These are phyloP conservation scores for Copsychus sechellarum DNA, from an alignment of 2,113 vertebrate genomes.

Conservation along the genomic window DNA sequence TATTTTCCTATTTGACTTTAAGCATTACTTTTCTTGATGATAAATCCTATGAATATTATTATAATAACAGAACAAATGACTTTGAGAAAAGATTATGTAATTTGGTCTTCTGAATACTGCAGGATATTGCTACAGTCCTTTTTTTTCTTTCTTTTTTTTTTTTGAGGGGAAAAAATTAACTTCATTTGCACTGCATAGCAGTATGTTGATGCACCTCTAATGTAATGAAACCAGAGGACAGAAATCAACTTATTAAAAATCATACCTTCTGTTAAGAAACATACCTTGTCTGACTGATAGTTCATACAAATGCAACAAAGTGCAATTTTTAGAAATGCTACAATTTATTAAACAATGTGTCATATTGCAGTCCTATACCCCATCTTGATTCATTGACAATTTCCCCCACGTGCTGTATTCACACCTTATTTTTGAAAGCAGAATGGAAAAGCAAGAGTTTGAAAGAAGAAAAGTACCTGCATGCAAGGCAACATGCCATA, in stretches of 20 bases:
- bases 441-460: neutral
- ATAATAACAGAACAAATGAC: neutral
- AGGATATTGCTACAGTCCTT: neutral
- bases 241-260: neutral
- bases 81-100: neutral
- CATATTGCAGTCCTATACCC: neutral
- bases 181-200: neutral
- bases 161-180: neutral
- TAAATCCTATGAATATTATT: neutral
- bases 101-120: neutral
- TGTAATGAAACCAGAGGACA: neutral
- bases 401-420: neutral
- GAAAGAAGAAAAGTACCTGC: neutral
- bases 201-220: neutral
- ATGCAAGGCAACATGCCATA: rapidly evolving
- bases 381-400: neutral
- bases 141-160: neutral
- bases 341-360: neutral
- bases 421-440: neutral
- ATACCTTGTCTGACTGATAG: neutral
- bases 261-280: neutral
- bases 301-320: neutral
- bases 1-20: neutral
- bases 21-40: neutral
- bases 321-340: neutral